Evolutionary conservation across 2,113 vertebrate species (phyloP), one percentile per base, ranked within the genome.

Genomic region (Girardinichthys multiradiatus): DNA sequence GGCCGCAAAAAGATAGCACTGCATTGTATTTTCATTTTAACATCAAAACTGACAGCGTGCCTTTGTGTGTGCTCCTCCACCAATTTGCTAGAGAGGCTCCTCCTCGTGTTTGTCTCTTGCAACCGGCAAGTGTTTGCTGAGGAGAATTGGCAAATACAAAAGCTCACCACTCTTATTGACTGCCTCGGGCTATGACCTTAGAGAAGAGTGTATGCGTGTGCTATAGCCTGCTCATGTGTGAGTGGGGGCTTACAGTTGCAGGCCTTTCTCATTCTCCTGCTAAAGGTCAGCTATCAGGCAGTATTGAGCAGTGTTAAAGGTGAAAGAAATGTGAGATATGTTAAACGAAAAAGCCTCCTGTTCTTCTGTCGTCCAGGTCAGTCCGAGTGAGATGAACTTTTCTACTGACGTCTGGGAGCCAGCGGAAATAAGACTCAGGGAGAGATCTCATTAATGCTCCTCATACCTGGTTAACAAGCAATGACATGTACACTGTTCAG

Each of bases 251-350:
- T 85, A 87, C 81, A 90, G 87, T 91, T 85, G 54, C 70, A 82
- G 87, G 85, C 89, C 76, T 76, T 76, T 73, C 86, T 90, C 84
- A 82, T 87, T 90, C 86, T 86, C 82, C 69, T 72, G 13, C 74
- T 77, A 93, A 95, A 94, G 92, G 94, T 93, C 93, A 92, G 78
- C 77, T 79, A 84, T 94, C 94, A 92, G 86, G 90, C 89, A 51
- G 79, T 92, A 94, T 94, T 79, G 92, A 94, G 86, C 90, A 77
- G 87, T 73, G 70, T 88, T 76, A 92, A 92, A 93, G 91, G 90
- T 93, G 92, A 92, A 79, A 75, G 87, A 81, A 90, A 89, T 59
- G 79, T 81, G 73, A 90, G 91, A 92, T 89, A 85, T 85, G 85
- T 83, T 86, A 83, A 91, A 89, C 81, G 87, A 87, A 85, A 76